Evolutionary conservation across 2,888 invertebrate genomes (phyloP), one percentile per base, ranked within the genome.

Genomic region (Muschampia plurimacula): DNA sequence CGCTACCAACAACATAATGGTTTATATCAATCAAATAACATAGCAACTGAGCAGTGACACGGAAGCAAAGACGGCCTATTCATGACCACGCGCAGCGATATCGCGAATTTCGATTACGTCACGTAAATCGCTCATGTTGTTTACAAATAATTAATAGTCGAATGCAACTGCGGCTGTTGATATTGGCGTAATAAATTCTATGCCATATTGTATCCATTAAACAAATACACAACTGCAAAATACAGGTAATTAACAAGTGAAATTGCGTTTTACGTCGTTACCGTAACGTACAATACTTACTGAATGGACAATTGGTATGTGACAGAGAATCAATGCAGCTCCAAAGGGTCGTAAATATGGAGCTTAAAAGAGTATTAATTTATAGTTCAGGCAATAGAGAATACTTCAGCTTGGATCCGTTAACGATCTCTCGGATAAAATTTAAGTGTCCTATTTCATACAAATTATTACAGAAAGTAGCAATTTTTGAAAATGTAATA

Each of bases 131-230:
- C 76, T 74, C 78, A 78, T 75, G 82, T 88, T 93, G 91, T 93
- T 92, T 93, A 89, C 94, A 89, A 93, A 93, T 93, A 93, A 94
- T 93, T 93, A 93, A 93, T 93, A 86, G 91, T 85, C 89, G 85
- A 88, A 87, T 89, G 89, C 91, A 92, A 92, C 90, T 91, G 90
- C 82, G 86, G 83, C 88, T 87, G 86, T 89, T 89, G 89, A 89
- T 91, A 92, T 86, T 90, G 88, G 83, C 85, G 86, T 91, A 89
- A 91, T 91, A 91, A 91, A 92, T 91, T 88, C 87, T 86, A 85
- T 83, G 80, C 84, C 85, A 88, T 89, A 89, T 88, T 86, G 72
- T 67, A 72, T 72, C 81, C 80, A 81, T 82, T 85, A 83, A 86
- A 85, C 85, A 86, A 86, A 89, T 86, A 86, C 77, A 79, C 82